Evolutionary conservation across 2,113 vertebrate genomes (phyloP).

Genomic region (Zeus faber): DNA sequence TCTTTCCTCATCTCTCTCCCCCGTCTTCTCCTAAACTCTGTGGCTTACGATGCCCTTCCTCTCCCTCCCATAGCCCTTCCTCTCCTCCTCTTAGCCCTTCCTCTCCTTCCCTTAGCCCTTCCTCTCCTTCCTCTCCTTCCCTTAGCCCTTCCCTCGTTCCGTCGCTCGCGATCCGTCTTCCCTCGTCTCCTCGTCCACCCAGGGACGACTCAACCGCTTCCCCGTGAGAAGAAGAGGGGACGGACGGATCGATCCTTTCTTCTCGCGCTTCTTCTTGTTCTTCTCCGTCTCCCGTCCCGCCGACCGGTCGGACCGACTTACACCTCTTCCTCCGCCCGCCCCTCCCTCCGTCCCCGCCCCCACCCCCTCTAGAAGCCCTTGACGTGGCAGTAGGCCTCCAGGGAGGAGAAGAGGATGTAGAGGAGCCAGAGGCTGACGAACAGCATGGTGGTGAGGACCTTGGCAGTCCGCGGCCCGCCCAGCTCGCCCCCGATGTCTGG

Average conservation of each 20-base stretch:
- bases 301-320: not conserved
- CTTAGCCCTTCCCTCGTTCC: constrained; percentile 7
- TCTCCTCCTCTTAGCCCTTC: no score
- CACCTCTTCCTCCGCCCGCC: constrained; percentile 1
- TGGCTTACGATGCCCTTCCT: constrained; percentile 23
- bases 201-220: no score
- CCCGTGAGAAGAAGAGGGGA: no score
- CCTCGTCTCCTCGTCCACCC: not conserved
- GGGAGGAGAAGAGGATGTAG: constrained; percentile 99
- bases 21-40: constrained; percentile 8
- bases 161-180: not conserved
- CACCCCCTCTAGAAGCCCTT: constrained; percentile 84
- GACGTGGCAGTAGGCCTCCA: constrained; percentile 99
- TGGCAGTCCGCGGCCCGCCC: constrained; percentile 97
- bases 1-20: not conserved
- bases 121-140: not conserved
- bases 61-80: no score
- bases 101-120: constrained; percentile 12
- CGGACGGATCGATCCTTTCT: no score
- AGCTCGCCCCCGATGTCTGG: constrained; percentile 98
- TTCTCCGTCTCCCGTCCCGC: constrained; percentile 27
- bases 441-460: constrained; percentile 88
- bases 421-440: constrained; percentile 97
- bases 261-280: constrained; percentile 15
- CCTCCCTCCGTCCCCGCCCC: no score